Evolutionary conservation across 2,113 vertebrate species (phyloP), one percentile per base, ranked within the genome.

Genomic region (Numida meleagris): DNA sequence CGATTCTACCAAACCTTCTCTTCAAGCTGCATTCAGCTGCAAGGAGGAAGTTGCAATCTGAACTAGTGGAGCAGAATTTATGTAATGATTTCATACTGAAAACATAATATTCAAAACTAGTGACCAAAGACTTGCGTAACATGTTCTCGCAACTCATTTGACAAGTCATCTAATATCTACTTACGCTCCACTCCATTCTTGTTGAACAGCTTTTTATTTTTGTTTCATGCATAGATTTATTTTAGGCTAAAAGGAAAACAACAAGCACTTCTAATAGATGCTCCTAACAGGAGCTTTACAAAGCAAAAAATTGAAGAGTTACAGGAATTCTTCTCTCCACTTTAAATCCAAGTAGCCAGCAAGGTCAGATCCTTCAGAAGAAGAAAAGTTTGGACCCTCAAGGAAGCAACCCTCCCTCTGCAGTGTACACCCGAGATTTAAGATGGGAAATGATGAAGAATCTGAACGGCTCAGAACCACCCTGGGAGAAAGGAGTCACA

Each of bases 161-260:
- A 94, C 40, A 93, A 94, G 79, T 71, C 61, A 71, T 73, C 65
- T 68, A 95, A 18, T 88, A 91, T 48, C 89, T 77, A 42, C 68
- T 85, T 91, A 48, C 14, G 25, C 74, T 86, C 76, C 36, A 65
- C 75, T 65, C 72, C 72, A 72, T 90, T 95, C 93, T 61, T 86
- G 95, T 57, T 88, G 51, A 88, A 88, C 68, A 89, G 76, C 79
- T 91, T 94, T 85, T 87, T 92, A 85, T 84, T 95, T 94, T 77
- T 71, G 72, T 86, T 95, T 90, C 93, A 65, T 33, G 23, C 20
- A 33, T 19, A 71, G 55, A 71, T 43, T 51, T 88, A 80, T 80
- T 87, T 91, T 83, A 80, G 57, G 12, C 34, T 83, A 63, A 77
- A 88, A n/a, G n/a, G n/a, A n/a, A 77, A 71, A 53, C 50, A 51